Evolutionary conservation across 2,888 invertebrate genomes (phyloP).

Genomic region (Entomobrya proxima): DNA sequence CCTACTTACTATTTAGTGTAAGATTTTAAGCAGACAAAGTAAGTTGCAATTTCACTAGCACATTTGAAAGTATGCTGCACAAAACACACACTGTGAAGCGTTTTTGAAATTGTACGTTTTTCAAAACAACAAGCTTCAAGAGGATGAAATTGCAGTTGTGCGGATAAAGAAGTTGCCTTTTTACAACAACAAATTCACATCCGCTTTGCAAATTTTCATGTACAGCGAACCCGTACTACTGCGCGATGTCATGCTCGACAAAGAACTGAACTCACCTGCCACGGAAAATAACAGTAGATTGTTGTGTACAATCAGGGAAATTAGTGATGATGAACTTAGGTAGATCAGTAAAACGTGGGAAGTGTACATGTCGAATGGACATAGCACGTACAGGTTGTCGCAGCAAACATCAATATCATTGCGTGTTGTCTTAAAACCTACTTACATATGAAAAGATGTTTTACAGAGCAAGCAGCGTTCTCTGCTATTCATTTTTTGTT

Average conservation of each 20-base stretch:
- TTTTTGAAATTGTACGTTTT: too few relatives aligned
- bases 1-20: too few relatives aligned
- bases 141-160: background rate
- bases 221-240: background rate
- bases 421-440: background rate
- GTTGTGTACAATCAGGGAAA: background rate
- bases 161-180: background rate
- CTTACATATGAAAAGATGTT: too few relatives aligned
- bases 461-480: too few relatives aligned
- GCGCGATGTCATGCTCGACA: conserved; percentile 32
- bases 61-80: too few relatives aligned
- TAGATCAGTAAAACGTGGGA: conserved; percentile 46
- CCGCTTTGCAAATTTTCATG: conserved; percentile 18
- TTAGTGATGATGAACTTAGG: conserved; percentile 16
- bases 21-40: too few relatives aligned
- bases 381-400: background rate
- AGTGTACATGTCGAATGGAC: background rate
- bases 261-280: conserved; percentile 31
- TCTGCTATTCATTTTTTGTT: too few relatives aligned
- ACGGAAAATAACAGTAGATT: conserved; percentile 32
- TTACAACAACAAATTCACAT: background rate
- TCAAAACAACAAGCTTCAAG: background rate
- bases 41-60: too few relatives aligned
- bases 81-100: too few relatives aligned
- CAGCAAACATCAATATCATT: background rate